Evolutionary conservation across 2,888 invertebrate genomes (phyloP).

Genomic region (Acheta domesticus): DNA sequence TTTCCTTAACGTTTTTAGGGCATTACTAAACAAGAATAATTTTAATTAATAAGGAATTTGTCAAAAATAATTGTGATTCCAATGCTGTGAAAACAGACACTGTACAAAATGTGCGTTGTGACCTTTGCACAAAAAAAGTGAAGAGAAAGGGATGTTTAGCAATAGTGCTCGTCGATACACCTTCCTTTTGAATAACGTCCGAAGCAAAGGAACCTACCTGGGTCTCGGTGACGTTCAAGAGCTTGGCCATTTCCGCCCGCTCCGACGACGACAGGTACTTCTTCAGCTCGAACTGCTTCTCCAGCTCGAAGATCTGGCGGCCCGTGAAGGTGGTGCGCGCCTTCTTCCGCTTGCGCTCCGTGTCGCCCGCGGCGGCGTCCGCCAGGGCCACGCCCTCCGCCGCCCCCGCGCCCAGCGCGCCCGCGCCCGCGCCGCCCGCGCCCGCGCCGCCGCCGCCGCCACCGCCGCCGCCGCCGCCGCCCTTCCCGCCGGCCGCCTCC

Average conservation of each 20-base stretch:
- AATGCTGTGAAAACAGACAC: no score
- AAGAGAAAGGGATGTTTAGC: no score
- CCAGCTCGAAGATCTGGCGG: constrained; percentile 92
- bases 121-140: no score
- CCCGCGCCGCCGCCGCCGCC: constrained; percentile 47
- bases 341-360: constrained; percentile 70
- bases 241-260: constrained; percentile 88
- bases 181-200: neutral
- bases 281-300: constrained; percentile 93
- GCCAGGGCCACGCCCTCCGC: constrained; percentile 34
- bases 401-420: constrained; percentile 27
- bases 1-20: no score
- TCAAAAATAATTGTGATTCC: no score
- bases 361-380: constrained; percentile 33
- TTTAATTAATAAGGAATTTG: no score
- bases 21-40: no score
- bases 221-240: constrained; percentile 91
- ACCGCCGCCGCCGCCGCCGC: constrained; percentile 52
- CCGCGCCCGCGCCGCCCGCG: constrained; percentile 34
- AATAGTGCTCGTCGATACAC: no score
- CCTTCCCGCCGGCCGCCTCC: constrained; percentile 28
- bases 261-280: constrained; percentile 94
- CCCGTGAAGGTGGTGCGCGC: constrained; percentile 94
- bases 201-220: constrained; percentile 64
- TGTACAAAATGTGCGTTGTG: no score